Evolutionary conservation across 2,113 vertebrate species (phyloP).

Genomic region (Piaya cayana): DNA sequence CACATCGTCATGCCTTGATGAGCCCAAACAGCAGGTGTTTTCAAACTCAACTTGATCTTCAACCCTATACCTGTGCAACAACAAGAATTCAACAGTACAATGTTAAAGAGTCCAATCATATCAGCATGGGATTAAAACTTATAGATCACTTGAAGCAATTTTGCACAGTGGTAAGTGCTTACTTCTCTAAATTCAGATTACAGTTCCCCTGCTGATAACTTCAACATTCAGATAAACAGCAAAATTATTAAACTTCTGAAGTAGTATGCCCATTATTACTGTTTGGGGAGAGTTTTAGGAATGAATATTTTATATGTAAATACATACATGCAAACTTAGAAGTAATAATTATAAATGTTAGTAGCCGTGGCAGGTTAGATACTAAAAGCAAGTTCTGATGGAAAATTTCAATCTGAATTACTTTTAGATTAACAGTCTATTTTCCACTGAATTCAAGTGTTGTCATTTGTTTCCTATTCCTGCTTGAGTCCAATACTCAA

Average conservation of each 20-base stretch:
- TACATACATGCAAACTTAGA: neutral
- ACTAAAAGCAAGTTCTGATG: neutral
- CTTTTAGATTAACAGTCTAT: neutral
- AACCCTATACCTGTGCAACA: neutral
- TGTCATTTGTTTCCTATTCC: neutral
- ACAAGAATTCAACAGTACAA: constrained; percentile 21
- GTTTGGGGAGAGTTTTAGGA: neutral
- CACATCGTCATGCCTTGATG: neutral
- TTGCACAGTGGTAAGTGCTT: neutral
- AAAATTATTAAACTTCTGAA: neutral
- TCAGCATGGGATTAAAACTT: neutral
- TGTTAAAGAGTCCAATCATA: constrained; percentile 18
- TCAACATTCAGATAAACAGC: neutral
- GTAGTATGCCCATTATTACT: neutral
- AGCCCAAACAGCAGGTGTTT: constrained; percentile 2
- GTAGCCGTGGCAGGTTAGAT: neutral
- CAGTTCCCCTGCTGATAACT: neutral
- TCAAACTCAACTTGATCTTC: neutral
- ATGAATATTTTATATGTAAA: neutral
- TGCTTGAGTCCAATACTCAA: neutral
- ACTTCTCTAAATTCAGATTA: neutral
- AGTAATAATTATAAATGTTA: neutral
- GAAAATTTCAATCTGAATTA: neutral
- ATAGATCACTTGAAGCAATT: neutral
- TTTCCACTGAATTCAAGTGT: neutral